These are phyloP conservation scores for Agrilus planipennis DNA, from an alignment of 1,140 invertebrate genomes.

Conservation along the genomic window DNA sequence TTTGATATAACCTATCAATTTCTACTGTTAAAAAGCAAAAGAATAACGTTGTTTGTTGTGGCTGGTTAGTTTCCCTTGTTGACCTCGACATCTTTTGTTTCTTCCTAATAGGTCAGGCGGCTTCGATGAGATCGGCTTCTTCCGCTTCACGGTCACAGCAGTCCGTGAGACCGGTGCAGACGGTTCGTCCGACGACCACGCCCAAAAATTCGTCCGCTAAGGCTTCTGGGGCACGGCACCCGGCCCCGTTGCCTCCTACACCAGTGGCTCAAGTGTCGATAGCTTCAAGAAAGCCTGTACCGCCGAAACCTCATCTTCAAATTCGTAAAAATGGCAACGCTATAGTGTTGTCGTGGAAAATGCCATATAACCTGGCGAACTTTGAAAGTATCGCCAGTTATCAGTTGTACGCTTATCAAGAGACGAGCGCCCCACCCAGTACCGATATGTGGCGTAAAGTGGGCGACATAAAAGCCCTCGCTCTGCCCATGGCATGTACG, in stretches of 20 bases:
- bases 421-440: constrained; percentile 52
- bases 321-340: constrained; percentile 73
- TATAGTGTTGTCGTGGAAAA: constrained; percentile 89
- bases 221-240: constrained; percentile 43
- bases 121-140: too few relatives aligned
- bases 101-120: too few relatives aligned
- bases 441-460: constrained; percentile 86
- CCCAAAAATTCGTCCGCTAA: neutral
- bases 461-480: constrained; percentile 85
- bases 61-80: too few relatives aligned
- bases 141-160: too few relatives aligned
- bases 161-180: neutral
- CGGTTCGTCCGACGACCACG: constrained; percentile 1
- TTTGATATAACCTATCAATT: too few relatives aligned
- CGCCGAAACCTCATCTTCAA: constrained; percentile 56
- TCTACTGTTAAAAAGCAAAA: too few relatives aligned
- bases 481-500: constrained; percentile 92
- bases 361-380: constrained; percentile 48
- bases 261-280: constrained; percentile 37
- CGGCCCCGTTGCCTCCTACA: constrained; percentile 60
- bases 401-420: constrained; percentile 89
- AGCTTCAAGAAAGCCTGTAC: constrained; percentile 52
- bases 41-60: too few relatives aligned
- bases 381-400: constrained; percentile 70
- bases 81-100: too few relatives aligned